phyloP scores from a whole-genome alignment of 2,113 vertebrate genomes.

The Eclectus roratus region DNA sequence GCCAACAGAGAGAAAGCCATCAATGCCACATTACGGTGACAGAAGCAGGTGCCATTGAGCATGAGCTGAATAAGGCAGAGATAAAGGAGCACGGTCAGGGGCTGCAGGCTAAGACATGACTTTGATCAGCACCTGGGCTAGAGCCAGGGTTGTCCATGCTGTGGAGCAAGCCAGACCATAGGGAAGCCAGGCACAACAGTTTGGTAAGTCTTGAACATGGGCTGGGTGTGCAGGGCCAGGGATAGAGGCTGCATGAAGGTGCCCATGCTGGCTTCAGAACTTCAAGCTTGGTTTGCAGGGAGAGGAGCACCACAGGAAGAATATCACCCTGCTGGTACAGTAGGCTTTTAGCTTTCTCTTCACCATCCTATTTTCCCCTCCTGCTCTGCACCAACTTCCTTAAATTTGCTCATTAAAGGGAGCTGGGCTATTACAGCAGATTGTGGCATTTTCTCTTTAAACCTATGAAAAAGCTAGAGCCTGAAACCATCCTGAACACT shows the following conservation, averaged over 20 bases:
- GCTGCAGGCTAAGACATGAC: background rate
- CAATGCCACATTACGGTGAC: background rate
- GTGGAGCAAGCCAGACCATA: background rate
- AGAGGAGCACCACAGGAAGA: background rate
- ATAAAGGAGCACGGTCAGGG: background rate
- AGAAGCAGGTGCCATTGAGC: background rate
- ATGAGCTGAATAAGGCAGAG: background rate
- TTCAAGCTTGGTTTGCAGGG: rapidly evolving
- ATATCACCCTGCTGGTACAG: rapidly evolving
- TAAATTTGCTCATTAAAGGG: conserved; percentile 16
- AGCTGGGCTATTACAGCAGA: conserved; percentile 7
- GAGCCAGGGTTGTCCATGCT: background rate
- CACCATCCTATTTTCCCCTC: background rate
- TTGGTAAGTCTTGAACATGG: background rate
- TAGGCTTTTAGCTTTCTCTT: background rate
- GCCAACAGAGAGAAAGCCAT: background rate
- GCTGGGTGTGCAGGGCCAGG: background rate
- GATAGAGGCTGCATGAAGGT: background rate
- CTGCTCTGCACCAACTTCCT: background rate
- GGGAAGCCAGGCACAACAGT: background rate
- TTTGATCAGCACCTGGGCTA: background rate
- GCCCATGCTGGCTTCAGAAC: background rate
- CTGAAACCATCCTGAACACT: background rate
- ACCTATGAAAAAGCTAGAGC: background rate
- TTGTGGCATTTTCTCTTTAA: conserved; percentile 36